Percentiles rank a stretch among this genome's conserved stretches.
These are phyloP conservation scores for Chironomus riparius DNA, from an alignment of 2,888 invertebrate genomes.

Conservation along the genomic window DNA sequence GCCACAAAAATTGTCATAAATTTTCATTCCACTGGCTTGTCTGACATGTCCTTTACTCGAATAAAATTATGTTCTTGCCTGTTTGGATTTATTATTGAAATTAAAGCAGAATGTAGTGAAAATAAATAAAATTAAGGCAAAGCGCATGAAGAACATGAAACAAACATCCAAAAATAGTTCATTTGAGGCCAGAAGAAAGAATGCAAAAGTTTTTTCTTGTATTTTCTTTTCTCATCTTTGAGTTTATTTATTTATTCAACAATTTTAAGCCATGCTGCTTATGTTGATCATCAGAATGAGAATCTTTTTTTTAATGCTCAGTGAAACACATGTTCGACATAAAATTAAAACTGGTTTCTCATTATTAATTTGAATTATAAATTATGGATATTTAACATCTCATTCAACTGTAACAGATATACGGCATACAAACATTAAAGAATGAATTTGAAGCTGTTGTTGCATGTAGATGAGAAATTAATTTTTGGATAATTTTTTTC, in stretches of 20 bases:
- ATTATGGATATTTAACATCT: not conserved
- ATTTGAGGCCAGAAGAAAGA: too few relatives aligned
- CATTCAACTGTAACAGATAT: too few relatives aligned
- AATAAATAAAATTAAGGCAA: too few relatives aligned
- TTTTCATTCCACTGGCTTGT: not conserved
- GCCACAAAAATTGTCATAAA: constrained; percentile 5
- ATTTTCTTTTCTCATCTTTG: not conserved
- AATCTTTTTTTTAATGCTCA: not conserved
- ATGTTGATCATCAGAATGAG: too few relatives aligned
- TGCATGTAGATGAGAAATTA: too few relatives aligned
- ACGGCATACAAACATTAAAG: too few relatives aligned
- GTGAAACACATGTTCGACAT: constrained; percentile 15
- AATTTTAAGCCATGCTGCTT: too few relatives aligned
- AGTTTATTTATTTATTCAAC: not conserved
- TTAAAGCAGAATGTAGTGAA: too few relatives aligned
- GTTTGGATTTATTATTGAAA: too few relatives aligned
- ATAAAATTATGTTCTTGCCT: too few relatives aligned
- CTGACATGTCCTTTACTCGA: not conserved
- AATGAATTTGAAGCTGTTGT: too few relatives aligned
- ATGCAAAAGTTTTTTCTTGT: not conserved
- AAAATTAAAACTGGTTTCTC: constrained; percentile 4
- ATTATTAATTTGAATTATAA: not conserved
- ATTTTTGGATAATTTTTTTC: too few relatives aligned
- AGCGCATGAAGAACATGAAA: not conserved
- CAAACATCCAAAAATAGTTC: not conserved